Percentiles rank a stretch among this genome's conserved stretches.
phyloP scores from a whole-genome alignment of 2,113 vertebrate species.

The Glareola pratincola region DNA sequence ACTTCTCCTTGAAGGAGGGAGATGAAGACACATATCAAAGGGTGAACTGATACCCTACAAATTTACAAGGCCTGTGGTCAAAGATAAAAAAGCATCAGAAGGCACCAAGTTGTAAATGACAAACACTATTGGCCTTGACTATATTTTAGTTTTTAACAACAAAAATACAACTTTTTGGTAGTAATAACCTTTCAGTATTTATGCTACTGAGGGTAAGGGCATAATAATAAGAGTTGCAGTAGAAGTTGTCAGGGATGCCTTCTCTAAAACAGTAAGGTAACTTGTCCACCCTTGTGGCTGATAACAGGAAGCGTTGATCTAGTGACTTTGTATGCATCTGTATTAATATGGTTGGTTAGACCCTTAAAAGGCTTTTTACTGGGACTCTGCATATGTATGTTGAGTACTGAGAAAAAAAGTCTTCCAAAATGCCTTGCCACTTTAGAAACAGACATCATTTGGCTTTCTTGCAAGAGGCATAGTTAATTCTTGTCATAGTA shows the following conservation, averaged over 20 bases:
- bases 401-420: neutral
- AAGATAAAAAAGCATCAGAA: constrained; percentile 24
- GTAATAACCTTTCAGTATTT: neutral
- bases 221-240: neutral
- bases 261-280: neutral
- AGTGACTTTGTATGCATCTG: neutral
- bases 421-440: neutral
- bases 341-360: neutral
- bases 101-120: neutral
- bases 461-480: neutral
- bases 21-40: neutral
- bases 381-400: neutral
- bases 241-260: neutral
- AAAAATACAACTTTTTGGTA: neutral
- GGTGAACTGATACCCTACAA: neutral
- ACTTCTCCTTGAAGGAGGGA: neutral
- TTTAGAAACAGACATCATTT: neutral
- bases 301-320: neutral
- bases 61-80: neutral
- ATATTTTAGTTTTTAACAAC: neutral
- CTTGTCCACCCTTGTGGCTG: neutral
- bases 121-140: neutral
- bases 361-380: neutral
- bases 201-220: neutral
- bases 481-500: neutral